Evolutionary conservation across 2,888 invertebrate species (phyloP), one percentile per base, ranked within the genome.

Genomic region (Hofmannophila pseudospretella): DNA sequence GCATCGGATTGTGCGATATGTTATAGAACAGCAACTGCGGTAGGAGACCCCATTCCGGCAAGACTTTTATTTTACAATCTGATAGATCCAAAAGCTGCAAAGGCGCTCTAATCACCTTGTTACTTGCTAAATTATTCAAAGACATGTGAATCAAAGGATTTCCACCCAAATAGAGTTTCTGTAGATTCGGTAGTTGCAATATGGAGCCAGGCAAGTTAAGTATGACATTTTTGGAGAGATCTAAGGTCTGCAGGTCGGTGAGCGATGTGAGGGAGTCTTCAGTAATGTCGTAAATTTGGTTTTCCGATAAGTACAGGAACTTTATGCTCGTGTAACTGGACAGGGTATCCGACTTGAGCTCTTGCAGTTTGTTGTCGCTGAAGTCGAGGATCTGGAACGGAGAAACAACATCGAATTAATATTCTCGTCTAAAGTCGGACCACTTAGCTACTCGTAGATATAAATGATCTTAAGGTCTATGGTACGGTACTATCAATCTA

Each of bases 41-140:
- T 10, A 91, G 54, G 19, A 79, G 67, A 1, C 91, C 91, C 61
- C 92, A 79, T 49, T 89, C 67, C 1, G 93, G 93, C 26, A 93
- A 64, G 38, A 79, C 73, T 9, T 70, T 73, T 22, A 93, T 69
- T 35, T 84, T 80, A 54, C 92, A 92, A 36, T 88, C 79, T 10
- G 91, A 89, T 22, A 93, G 60, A 46, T 91, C 89, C 4, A 93
- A 57, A 42, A 88, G 81, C 45, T 88, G 82, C 32, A 91, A 51
- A 0, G 90, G 90, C 0, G 90, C 90, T 47, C 52, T 71, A 2
- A 92, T 81, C 0, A 91, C 91, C 32, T 84, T 89, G 7, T 60
- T 67, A 22, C 88, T 67, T n/a, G 64, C 56, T 11, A 77, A 50
- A 14, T 72, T 54, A 30, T 68, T 68, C 32, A 87, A 67, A 12